Evolutionary conservation across 2,113 vertebrate genomes (phyloP).

Genomic region (Paraplagusia blochii): DNA sequence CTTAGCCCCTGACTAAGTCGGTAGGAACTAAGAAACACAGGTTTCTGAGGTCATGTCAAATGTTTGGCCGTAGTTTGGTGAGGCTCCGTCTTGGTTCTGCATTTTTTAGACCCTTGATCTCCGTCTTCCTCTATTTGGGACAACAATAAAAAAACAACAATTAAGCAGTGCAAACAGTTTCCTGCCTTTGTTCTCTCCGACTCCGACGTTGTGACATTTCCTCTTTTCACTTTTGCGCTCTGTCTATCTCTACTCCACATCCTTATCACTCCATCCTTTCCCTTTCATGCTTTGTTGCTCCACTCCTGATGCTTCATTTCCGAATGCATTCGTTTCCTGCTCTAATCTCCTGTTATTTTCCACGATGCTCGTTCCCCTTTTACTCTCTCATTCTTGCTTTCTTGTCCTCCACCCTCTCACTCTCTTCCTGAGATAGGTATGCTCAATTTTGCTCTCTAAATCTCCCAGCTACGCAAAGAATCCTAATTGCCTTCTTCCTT

Average conservation of each 20-base stretch:
- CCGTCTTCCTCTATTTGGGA: slow-evolving; percentile 2
- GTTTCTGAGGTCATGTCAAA: neutral
- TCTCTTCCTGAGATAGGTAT: slow-evolving; percentile 68
- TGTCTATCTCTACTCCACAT: slow-evolving; percentile 5
- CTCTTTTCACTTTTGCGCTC: slow-evolving; percentile 37
- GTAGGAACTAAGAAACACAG: too few relatives aligned
- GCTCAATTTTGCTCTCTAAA: slow-evolving; percentile 72
- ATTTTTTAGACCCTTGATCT: slow-evolving; percentile 39
- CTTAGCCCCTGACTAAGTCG: too few relatives aligned
- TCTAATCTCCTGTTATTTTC: slow-evolving; percentile 75
- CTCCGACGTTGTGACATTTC: slow-evolving; percentile 48
- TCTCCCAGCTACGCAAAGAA: slow-evolving; percentile 65
- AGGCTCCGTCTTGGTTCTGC: slow-evolving; percentile 13
- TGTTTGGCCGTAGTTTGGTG: neutral
- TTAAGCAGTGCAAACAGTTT: slow-evolving; percentile 17
- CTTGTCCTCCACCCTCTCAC: slow-evolving; percentile 25
- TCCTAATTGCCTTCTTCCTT: slow-evolving; percentile 75
- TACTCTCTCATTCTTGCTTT: slow-evolving; percentile 37
- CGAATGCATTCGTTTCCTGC: slow-evolving; percentile 66
- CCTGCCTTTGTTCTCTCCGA: slow-evolving; percentile 28
- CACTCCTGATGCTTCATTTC: slow-evolving; percentile 43
- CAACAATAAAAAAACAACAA: slow-evolving; percentile 25
- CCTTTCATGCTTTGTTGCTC: slow-evolving; percentile 59
- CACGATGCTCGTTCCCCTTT: slow-evolving; percentile 48
- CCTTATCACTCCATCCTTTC: slow-evolving; percentile 18